Conservation (phyloP, 2,888 invertebrate species). For the Spicauda simplicius region DNA sequence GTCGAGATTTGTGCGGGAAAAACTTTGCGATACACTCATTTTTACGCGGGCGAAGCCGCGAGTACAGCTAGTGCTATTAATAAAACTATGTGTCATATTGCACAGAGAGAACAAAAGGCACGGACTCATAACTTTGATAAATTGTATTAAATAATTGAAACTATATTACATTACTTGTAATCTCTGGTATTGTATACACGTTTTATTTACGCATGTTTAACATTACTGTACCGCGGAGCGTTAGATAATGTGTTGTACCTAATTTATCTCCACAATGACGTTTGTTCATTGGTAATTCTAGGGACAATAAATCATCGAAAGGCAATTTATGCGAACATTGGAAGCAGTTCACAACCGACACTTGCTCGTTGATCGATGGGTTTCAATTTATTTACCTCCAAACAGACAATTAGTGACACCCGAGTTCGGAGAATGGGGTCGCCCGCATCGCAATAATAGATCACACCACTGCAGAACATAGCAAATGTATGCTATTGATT, state of each 20-base stretch:
- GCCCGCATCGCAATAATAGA: not conserved
- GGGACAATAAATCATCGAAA: constrained; percentile 49
- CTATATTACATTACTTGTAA: too few relatives aligned
- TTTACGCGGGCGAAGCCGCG: too few relatives aligned
- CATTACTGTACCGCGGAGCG: not conserved
- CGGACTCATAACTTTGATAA: too few relatives aligned
- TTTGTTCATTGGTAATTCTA: constrained; percentile 42
- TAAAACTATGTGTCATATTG: too few relatives aligned
- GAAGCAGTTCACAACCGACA: constrained; percentile 41
- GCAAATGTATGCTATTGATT: too few relatives aligned
- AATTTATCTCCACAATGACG: constrained; percentile 2
- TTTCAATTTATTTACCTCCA: constrained; percentile 38
- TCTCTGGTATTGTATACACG: too few relatives aligned
- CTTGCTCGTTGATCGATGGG: constrained; percentile 39
- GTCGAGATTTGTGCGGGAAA: too few relatives aligned
- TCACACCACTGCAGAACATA: too few relatives aligned
- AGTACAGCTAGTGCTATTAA: too few relatives aligned
- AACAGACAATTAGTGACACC: constrained; percentile 26
- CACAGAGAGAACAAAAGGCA: too few relatives aligned
- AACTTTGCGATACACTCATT: too few relatives aligned
- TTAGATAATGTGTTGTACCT: not conserved
- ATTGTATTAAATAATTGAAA: too few relatives aligned
- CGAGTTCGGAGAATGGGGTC: not conserved
- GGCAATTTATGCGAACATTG: constrained; percentile 48
- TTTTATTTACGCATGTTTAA: not conserved